Evolutionary conservation across 2,797 vertebrate species (phyloP).

Genomic region (Sebastiscus tertius): DNA sequence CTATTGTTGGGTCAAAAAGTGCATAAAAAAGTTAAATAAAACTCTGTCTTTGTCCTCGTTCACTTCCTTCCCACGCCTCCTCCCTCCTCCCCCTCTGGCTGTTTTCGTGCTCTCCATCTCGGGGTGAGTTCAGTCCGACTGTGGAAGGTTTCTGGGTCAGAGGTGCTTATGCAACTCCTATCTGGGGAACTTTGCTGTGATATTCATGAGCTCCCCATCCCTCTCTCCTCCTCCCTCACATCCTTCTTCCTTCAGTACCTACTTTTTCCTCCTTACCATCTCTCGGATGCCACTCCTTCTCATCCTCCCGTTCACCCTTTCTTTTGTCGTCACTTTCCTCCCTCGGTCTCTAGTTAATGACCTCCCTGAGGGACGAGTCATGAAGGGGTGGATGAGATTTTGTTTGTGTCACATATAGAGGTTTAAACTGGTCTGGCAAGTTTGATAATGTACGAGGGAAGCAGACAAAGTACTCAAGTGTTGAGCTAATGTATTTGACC

Average conservation of each 20-base stretch:
- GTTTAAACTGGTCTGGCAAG: neutral
- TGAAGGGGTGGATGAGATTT: neutral
- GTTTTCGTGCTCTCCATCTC: constrained; percentile 22
- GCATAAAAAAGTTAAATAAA: neutral
- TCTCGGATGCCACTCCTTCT: neutral
- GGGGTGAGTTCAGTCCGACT: constrained; percentile 25
- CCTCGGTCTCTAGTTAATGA: neutral
- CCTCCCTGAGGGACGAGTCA: neutral
- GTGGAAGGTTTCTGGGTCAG: constrained; percentile 61
- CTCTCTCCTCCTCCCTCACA: neutral
- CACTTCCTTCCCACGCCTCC: neutral
- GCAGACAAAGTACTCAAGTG: neutral
- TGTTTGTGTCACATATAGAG: neutral
- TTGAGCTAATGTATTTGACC: too few relatives aligned
- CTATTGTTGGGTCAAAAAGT: neutral
- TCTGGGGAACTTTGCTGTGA: constrained; percentile 33
- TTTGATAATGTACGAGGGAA: neutral
- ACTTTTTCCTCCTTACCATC: neutral
- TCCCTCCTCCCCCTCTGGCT: neutral
- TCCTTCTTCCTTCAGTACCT: neutral
- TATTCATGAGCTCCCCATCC: constrained; percentile 5
- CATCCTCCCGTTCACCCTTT: too few relatives aligned
- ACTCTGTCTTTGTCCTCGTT: neutral
- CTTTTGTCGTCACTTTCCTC: neutral
- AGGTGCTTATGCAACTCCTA: constrained; percentile 50